Conservation (phyloP, 1,140 invertebrate species). For the Drosophila chauvacae region DNA sequence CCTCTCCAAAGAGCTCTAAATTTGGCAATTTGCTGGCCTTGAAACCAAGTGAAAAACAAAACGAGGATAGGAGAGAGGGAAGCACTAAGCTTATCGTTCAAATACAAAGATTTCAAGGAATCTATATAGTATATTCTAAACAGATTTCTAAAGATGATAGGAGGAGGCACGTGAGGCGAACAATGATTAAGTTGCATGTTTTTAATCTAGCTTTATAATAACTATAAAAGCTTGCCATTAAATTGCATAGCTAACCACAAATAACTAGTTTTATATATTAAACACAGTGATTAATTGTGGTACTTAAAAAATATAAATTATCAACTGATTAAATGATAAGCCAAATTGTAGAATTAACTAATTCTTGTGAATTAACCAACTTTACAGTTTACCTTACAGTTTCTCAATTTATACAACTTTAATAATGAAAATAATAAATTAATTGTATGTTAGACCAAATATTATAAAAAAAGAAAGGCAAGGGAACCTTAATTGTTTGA, state of each 20-base stretch:
- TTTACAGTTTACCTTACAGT: not conserved
- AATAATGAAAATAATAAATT: not conserved
- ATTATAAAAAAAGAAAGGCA: not conserved
- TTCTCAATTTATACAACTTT: not conserved
- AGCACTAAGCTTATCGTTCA: constrained; percentile 42
- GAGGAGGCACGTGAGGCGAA: constrained; percentile 29
- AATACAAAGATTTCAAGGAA: constrained; percentile 33
- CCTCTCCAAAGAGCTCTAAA: constrained; percentile 34
- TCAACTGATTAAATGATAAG: not conserved
- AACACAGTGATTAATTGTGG: not conserved
- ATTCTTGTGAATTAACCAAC: not conserved
- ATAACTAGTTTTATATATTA: not conserved
- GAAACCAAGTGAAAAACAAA: constrained; percentile 43
- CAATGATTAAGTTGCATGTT: constrained; percentile 9
- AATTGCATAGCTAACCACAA: not conserved
- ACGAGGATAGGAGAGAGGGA: constrained; percentile 4
- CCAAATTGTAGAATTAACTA: too few species aligned
- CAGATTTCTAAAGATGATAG: constrained; percentile 45
- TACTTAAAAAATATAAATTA: not conserved
- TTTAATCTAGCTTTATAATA: not conserved
- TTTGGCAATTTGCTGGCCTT: constrained; percentile 70
- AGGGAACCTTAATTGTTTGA: too few species aligned
- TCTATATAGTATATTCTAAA: constrained; percentile 6
- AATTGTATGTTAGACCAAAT: not conserved
- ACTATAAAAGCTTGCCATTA: not conserved